Evolutionary conservation across 2,797 vertebrate species (phyloP), one percentile per base, ranked within the genome.

Genomic region (Sebastes minor): DNA sequence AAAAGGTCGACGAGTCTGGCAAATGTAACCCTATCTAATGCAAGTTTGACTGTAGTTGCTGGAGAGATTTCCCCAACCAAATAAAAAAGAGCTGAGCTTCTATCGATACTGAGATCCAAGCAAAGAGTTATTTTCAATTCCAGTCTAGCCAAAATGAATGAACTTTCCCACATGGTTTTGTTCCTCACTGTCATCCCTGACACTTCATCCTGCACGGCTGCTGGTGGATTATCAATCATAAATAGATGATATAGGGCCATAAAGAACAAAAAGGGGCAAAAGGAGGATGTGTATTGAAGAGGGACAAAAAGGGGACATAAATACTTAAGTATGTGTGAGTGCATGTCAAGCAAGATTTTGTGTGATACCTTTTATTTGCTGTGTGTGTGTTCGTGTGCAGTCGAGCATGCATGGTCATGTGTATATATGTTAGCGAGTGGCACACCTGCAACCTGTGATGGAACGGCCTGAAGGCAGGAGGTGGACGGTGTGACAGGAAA

Each of bases 401-500:
- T 76, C 68, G 71, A 80, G 80, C 60, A n/a, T 77, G 74, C 70
- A 32, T 53, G 32, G 23, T 67, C 30, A 60, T 70, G 68, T 70
- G 33, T 46, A n/a, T 65, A 35, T 63, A 25, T 71, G 62, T 30
- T 25, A 10, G 42, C 8, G 3, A 78, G 62, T 67, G 46, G 63
- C 46, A 46, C 71, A 78, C 77, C 74, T 72, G 25, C 74, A 81
- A 61, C 60, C 25, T 71, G 74, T 82, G 64, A 89, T 84, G 76
- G 57, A 80, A 46, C 20, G 59, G 60, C 75, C 62, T 74, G 46
- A 69, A 77, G 76, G 60, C 82, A 78, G 84, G 59, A 69, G 76
- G 79, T 77, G 80, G 83, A 83, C 68, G 71, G 74, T 86, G 74
- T 86, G 89, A 86, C 84, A 78, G 69, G 49, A 74, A 88, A 78